These are phyloP conservation scores for Paralinhomoeus sp. DNA, from an alignment of 2,888 invertebrate genomes.

Conservation along the genomic window DNA sequence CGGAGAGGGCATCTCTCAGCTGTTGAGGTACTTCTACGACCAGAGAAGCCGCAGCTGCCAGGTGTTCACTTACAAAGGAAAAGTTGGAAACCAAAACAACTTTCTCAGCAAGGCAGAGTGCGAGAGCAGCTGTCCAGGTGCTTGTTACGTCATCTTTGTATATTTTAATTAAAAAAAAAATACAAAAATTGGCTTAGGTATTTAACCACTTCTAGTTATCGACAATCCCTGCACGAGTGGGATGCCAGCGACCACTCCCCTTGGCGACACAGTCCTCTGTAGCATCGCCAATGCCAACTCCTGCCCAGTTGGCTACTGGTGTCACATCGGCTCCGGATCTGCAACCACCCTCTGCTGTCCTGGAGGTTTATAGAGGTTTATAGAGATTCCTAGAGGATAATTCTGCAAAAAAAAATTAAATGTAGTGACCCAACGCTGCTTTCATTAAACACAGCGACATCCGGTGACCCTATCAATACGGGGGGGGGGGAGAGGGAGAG, in stretches of 20 bases:
- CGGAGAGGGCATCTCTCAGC: slow-evolving; percentile 4
- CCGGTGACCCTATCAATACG: too few relatives aligned
- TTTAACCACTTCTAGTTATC: slow-evolving; percentile 2
- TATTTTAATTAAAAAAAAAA: not conserved
- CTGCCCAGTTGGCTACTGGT: slow-evolving; percentile 5
- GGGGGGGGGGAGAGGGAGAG: too few relatives aligned
- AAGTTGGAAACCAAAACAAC: slow-evolving; percentile 15
- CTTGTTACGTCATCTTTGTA: not conserved
- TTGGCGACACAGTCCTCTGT: slow-evolving; percentile 2
- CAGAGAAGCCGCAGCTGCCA: slow-evolving; percentile 7
- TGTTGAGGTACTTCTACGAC: slow-evolving; percentile 5
- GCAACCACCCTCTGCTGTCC: slow-evolving; percentile 6
- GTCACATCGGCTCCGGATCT: slow-evolving; percentile 4
- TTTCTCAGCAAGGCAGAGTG: slow-evolving; percentile 12
- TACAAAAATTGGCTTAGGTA: not conserved
- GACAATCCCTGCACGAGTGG: slow-evolving; percentile 8
- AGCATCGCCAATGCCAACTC: not conserved
- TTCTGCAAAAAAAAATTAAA: too few relatives aligned
- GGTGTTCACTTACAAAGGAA: slow-evolving; percentile 11
- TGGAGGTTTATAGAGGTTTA: slow-evolving; percentile 2
- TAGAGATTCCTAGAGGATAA: too few relatives aligned
- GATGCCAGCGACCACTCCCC: slow-evolving; percentile 3
- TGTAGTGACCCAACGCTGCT: too few relatives aligned
- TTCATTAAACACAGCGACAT: too few relatives aligned
- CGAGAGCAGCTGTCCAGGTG: slow-evolving; percentile 10